Conservation (phyloP, 2,113 vertebrate species). For the Phyllostomus hastatus region DNA sequence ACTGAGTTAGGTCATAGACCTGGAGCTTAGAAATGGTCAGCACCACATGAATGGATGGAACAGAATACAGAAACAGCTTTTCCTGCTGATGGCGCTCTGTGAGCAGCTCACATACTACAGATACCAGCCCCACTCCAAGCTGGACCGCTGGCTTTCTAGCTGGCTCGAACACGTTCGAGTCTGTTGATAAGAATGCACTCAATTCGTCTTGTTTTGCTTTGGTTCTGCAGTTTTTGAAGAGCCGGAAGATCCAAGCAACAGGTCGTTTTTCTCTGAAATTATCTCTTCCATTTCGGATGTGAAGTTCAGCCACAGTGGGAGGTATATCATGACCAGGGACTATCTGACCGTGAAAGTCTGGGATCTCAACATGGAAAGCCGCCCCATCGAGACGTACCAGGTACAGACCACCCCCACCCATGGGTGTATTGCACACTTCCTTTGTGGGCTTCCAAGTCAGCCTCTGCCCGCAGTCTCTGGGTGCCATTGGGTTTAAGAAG, state of each 20-base stretch:
- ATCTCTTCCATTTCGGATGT: conserved; percentile 98
- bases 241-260: conserved; percentile 95
- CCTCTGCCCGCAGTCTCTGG: background rate
- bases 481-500: background rate
- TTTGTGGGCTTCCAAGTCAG: background rate
- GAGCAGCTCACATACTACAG: background rate
- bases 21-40: background rate
- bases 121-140: background rate
- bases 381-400: conserved; percentile 97
- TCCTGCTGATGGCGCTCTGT: background rate
- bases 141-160: background rate
- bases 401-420: conserved; percentile 64
- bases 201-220: conserved; percentile 16
- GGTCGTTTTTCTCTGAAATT: conserved; percentile 97
- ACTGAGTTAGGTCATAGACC: background rate
- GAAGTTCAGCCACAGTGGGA: conserved; percentile 97
- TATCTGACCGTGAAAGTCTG: conserved; percentile 97
- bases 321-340: conserved; percentile 97
- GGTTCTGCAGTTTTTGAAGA: conserved; percentile 92
- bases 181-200: background rate
- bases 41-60: background rate
- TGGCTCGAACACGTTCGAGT: background rate
- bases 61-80: background rate
- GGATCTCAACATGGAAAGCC: conserved; percentile 98
- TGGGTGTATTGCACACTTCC: background rate